Percentiles rank a stretch among this genome's conserved stretches.
Conservation (phyloP, 2,113 vertebrate species). For the Caranx ignobilis region DNA sequence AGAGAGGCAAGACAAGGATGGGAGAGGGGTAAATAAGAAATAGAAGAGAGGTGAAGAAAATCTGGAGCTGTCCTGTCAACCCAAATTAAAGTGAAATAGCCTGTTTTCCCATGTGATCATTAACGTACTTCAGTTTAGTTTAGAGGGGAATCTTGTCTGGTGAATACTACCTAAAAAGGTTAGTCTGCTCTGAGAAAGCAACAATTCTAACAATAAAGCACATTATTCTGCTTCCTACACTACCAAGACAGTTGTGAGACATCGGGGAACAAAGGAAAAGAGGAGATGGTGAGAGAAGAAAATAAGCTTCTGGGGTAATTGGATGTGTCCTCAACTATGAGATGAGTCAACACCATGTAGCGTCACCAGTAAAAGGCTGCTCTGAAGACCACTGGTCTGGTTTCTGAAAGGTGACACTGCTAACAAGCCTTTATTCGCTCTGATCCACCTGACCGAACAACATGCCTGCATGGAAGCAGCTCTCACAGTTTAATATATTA, state of each 20-base stretch:
- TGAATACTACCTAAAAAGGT: background rate
- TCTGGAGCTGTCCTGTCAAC: background rate
- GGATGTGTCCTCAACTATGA: background rate
- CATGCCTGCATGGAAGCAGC: background rate
- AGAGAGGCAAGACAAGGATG: background rate
- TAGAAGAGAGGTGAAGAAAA: background rate
- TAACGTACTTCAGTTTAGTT: background rate
- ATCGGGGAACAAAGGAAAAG: background rate
- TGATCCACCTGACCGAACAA: background rate
- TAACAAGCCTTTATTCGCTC: background rate
- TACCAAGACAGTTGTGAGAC: background rate
- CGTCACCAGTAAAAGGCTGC: background rate
- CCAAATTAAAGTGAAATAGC: background rate
- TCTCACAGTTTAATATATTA: background rate
- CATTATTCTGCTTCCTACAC: background rate
- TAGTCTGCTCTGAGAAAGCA: background rate
- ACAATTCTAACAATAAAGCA: background rate
- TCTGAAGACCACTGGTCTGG: background rate
- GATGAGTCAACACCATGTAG: background rate
- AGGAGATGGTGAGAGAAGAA: background rate
- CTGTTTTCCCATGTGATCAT: background rate
- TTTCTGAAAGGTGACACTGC: background rate
- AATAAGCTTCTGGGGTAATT: conserved; percentile 4
- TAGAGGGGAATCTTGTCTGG: background rate
- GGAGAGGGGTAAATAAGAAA: background rate